Evolutionary conservation across 2,113 vertebrate species (phyloP), one percentile per base, ranked within the genome.

Genomic region (Odontophorus gujanensis): DNA sequence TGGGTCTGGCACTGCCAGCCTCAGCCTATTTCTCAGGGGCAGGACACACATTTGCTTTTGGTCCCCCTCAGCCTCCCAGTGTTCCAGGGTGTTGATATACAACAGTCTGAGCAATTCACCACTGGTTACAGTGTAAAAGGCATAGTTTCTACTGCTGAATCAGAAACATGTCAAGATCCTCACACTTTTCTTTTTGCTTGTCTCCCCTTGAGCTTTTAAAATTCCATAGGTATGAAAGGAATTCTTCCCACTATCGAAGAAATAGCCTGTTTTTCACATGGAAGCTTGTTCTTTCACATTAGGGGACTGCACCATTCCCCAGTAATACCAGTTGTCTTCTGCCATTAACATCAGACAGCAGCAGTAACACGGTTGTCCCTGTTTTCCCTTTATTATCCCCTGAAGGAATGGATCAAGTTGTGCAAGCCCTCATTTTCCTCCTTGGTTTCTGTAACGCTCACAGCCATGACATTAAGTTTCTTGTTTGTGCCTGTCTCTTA

Each of bases 401-500:
- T 69, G 22, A 38, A 87, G 42, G 13, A 48, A 74, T 16, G 24
- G 65, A 25, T 53, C 2, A 53, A 42, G 21, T 66, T 77, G 62
- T 82, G 13, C 67, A 80, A 85, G 15, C 1, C 20, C 12, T 62
- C 21, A 17, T 25, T 71, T 91, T 89, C 25, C 32, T 80, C 21
- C 13, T 10, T 74, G 12, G 1, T 80, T 89, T 87, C 89, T 63
- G 66, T 67, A 93, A 81, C 11, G 11, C 38, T 90, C 4, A 71
- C 32, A 87, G 42, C 32, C 22, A n/a, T 77, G 22, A 77, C 18
- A 63, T 45, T 67, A 67, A 1, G 0, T 43, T 83, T 78, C 40
- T 48, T 77, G 21, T 81, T 83, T 87, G 55, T 80, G 71, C 25
- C 38, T 91, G 59, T 21, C 32, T 67, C 63, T 71, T 20, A 85